Base-by-base conservation (phyloP, 2,113 vertebrate genomes). In the Stictonetta naevosa region DNA sequence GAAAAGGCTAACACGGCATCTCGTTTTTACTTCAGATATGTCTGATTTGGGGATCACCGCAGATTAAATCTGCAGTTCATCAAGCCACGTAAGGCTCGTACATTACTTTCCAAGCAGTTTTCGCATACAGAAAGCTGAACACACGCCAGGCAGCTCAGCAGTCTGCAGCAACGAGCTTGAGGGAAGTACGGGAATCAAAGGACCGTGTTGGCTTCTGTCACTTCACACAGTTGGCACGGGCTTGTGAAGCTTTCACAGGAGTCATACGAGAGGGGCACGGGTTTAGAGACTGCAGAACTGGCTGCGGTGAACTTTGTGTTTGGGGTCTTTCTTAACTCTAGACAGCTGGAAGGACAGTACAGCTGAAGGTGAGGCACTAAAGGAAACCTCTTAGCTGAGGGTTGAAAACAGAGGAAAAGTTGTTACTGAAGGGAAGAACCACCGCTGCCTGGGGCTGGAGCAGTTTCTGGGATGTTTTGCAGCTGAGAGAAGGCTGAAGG, bases 391-490 rank as follows among this genome's bases (percentile, higher is more conserved):
- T 44, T 25, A 55, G 5, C 28, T 20, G 64, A 28, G 48, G 46
- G 40, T n/a, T 72, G 72, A 53, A 71, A 60, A 31, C 7, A 56
- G 33, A 56, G 34, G 31, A 40, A 18, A 60, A 29, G n/a, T 62
- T 31, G 56, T 34, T 67, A 0, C 42, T n/a, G 33, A 26, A 86
- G 60, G 20, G 58, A 48, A 31, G 59, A 91, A 25, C 29, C 29
- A 23, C 21, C 0, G 0, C 10, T 33, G 0, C 8, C 8, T 34
- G 26, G 28, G 12, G 21, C 17, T 59, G 52, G 82, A 29, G 68
- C 48, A 12, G 36, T n/a, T 55, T 64, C 36, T 74, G 56, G 44
- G 33, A 2, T 58, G 28, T 3, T 58, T 58, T 71, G n/a, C 12
- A 34, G 3, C 67, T 40, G 58, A 86, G 34, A 52, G 52, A 38